Conservation (phyloP, 1,140 invertebrate genomes). For the Trinorchestia longiramus region DNA sequence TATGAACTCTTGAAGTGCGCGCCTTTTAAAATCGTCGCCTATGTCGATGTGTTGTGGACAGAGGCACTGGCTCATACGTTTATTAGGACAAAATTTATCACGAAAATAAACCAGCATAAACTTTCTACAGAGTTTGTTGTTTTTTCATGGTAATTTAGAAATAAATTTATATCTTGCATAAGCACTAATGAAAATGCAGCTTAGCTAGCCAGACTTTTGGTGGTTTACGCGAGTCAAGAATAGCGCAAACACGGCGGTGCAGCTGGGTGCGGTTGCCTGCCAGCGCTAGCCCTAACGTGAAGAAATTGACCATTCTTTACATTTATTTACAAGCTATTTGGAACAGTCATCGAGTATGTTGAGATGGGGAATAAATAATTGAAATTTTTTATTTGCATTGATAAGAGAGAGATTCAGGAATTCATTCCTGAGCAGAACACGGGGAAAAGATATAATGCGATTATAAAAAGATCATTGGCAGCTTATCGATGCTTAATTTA, state of each 20-base stretch:
- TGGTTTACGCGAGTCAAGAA: constrained; percentile 6
- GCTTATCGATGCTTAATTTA: not conserved
- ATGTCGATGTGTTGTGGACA: no score
- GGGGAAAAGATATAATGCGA: not conserved
- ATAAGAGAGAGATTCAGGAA: not conserved
- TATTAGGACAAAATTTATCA: no score
- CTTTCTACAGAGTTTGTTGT: no score
- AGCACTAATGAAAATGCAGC: not conserved
- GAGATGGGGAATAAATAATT: not conserved
- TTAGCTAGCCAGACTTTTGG: not conserved
- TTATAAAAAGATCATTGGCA: not conserved
- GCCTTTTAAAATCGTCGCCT: no score
- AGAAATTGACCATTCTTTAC: not conserved
- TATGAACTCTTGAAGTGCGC: no score
- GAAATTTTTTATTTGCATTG: not conserved
- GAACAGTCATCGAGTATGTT: not conserved
- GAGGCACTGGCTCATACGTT: no score
- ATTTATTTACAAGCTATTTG: not conserved
- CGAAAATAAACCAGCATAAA: no score
- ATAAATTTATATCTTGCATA: no score
- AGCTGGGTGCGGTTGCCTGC: not conserved
- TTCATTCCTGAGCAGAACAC: not conserved
- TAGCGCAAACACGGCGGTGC: not conserved
- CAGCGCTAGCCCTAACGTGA: not conserved
- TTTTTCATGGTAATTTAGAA: no score